Evolutionary conservation across 2,888 invertebrate genomes (phyloP).

Genomic region (Clivina fossor): DNA sequence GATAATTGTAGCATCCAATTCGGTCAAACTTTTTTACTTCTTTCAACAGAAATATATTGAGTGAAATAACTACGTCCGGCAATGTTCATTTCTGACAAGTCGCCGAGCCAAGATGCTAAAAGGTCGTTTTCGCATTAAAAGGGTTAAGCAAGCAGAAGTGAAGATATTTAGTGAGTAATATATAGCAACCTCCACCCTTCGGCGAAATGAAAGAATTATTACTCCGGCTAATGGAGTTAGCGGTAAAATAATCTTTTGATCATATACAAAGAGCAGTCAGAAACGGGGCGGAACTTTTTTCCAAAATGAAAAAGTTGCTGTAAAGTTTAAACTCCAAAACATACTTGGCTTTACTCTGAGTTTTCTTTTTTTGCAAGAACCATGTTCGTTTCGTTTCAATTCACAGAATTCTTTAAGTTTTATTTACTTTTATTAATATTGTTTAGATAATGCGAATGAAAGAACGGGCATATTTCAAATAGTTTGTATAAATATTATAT

Average conservation of each 20-base stretch:
- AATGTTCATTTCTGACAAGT: slow-evolving; percentile 12
- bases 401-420: slow-evolving; percentile 9
- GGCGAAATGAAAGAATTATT: slow-evolving; percentile 31
- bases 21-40: no score
- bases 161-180: slow-evolving; percentile 28
- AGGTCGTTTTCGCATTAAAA: slow-evolving; percentile 23
- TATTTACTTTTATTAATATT: slow-evolving; percentile 21
- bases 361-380: no score
- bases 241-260: slow-evolving; percentile 33
- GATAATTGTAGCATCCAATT: slow-evolving; percentile 19
- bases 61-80: slow-evolving; percentile 26
- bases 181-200: slow-evolving; percentile 9
- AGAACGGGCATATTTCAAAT: neutral
- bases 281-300: slow-evolving; percentile 29
- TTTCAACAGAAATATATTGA: slow-evolving; percentile 17
- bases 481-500: neutral
- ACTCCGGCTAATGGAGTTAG: slow-evolving; percentile 31
- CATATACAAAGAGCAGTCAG: slow-evolving; percentile 29
- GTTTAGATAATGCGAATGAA: neutral
- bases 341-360: no score
- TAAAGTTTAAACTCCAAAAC: slow-evolving; percentile 27
- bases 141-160: slow-evolving; percentile 26
- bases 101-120: slow-evolving; percentile 20
- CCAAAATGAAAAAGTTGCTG: slow-evolving; percentile 19
- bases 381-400: slow-evolving; percentile 16